phyloP scores from a whole-genome alignment of 2,888 invertebrate genomes.

The Chrysolina oricalcia region DNA sequence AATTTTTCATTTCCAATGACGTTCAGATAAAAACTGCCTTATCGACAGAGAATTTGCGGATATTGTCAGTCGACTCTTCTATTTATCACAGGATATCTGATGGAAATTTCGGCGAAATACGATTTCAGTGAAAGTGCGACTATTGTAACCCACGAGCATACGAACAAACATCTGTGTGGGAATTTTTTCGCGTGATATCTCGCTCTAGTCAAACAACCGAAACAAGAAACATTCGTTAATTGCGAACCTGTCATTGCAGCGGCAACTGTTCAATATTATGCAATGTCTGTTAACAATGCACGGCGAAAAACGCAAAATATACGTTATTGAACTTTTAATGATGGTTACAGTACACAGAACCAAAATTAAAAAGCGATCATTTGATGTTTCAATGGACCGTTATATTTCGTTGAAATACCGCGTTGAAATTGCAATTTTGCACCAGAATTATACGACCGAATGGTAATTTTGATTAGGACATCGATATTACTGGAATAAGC shows the following conservation, averaged over 20 bases:
- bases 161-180: neutral
- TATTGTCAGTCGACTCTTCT: too few relatives aligned
- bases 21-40: too few relatives aligned
- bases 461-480: neutral
- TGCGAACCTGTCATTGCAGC: conserved; percentile 7
- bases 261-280: conserved; percentile 3
- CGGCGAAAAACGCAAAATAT: conserved; percentile 12
- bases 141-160: neutral
- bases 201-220: neutral
- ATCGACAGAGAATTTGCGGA: too few relatives aligned
- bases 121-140: neutral
- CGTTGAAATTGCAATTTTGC: conserved; percentile 5
- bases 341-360: neutral
- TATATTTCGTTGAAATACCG: conserved; percentile 12
- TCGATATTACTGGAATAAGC: neutral
- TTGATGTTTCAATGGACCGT: conserved; percentile 17
- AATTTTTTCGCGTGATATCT: neutral
- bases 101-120: neutral
- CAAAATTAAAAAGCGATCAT: conserved; percentile 13
- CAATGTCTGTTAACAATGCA: conserved; percentile 12
- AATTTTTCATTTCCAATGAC: too few relatives aligned
- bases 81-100: too few relatives aligned
- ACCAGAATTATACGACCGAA: neutral
- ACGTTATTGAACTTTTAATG: neutral
- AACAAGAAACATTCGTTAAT: neutral